Base-by-base conservation (phyloP, 2,888 invertebrate species). In the Macrosiphum euphorbiae region DNA sequence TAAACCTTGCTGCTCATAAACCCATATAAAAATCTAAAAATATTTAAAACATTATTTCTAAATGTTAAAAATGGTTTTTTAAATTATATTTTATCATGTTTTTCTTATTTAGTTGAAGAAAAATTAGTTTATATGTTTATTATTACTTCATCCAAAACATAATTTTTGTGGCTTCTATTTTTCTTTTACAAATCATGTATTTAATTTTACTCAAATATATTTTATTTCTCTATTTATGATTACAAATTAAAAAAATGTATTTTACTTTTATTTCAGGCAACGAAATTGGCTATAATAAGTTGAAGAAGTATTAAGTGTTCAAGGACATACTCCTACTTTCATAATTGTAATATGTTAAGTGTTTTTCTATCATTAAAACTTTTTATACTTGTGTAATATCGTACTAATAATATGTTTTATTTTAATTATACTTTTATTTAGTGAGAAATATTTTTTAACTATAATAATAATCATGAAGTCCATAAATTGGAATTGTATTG, bases 201-300 rank as follows among this genome's bases (percentile, higher is more conserved):
- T 28, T 58, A 4, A 44, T 61, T 28, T 44, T 41, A 44, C 20
- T 55, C 24, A 88, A 41, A 28, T 61, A 67, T n/a, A 67, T 67
- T n/a, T 16, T 67, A 35, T 16, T n/a, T 20, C 16, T 67, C 16
- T 35, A 67, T 67, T 35, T 16, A 78, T 78, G 7, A 78, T 78
- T 78, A 20, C 0, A 16, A 78, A 20, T 78, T 78, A 20, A 35
- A 78, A 67, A 35, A 78, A 20, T 78, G 78, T 47, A 92, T 47
- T 84, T 26, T 47, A 58, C 58, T 89, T 84, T 78, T 20, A 26
- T 90, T 94, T 90, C 61, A 94, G 94, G 94, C 94, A 94, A 94
- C 94, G 94, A 90, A 94, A 94, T 94, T 94, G 94, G 94, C 13
- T 94, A 26, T 94, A 94, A 87, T 41, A 94, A 87, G 52, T 90